Conservation (phyloP, 2,113 vertebrate species). For the Enhydra lutris region DNA sequence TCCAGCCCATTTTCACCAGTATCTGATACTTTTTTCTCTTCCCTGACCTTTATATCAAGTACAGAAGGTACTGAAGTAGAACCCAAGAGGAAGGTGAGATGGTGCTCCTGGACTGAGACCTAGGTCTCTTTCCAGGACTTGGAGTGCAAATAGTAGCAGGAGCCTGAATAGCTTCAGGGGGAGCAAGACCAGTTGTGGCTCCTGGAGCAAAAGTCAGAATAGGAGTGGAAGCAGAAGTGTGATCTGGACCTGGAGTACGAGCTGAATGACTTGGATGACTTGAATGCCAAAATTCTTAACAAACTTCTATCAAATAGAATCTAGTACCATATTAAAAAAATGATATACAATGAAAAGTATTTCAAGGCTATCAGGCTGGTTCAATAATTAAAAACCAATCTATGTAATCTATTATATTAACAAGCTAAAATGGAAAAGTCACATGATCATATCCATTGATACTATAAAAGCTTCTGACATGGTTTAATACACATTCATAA, state of each 20-base stretch:
- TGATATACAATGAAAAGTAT: background rate
- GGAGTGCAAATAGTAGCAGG: background rate
- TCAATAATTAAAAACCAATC: background rate
- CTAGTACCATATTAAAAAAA: background rate
- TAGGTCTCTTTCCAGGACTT: background rate
- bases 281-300: background rate
- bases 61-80: background rate
- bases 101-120: background rate
- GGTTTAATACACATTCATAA: background rate
- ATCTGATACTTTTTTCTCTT: conserved; percentile 97
- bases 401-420: background rate
- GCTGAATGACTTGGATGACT: background rate
- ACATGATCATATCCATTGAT: background rate
- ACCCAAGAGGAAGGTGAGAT: background rate
- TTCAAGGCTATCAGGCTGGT: background rate
- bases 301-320: background rate
- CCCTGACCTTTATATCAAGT: conserved; percentile 85
- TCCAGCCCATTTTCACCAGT: conserved; percentile 94
- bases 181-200: background rate
- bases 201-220: background rate
- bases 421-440: background rate
- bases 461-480: background rate
- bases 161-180: background rate
- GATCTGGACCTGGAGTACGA: background rate
- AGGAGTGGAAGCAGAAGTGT: background rate